phyloP scores from a whole-genome alignment of 2,797 vertebrate genomes.

The Centroberyx gerrardi region DNA sequence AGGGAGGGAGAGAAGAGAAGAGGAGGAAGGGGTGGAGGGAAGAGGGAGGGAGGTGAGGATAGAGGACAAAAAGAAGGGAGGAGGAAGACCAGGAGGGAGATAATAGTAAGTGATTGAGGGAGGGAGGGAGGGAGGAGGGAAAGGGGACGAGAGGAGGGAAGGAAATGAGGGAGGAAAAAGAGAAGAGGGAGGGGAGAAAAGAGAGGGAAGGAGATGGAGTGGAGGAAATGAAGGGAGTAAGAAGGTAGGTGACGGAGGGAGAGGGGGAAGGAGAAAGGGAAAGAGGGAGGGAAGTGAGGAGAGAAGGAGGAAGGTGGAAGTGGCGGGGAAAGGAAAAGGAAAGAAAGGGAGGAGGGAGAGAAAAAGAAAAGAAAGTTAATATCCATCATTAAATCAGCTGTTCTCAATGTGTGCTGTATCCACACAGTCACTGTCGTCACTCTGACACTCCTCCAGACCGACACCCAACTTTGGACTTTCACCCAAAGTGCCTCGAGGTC shows the following conservation, averaged over 20 bases:
- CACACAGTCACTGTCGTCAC: no score
- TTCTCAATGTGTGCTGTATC: no score
- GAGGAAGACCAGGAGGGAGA: neutral
- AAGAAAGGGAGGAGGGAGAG: neutral
- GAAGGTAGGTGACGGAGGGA: no score
- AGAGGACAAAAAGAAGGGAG: neutral
- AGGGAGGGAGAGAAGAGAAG: neutral
- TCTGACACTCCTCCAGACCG: no score
- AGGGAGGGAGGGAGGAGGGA: neutral
- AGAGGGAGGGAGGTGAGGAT: neutral
- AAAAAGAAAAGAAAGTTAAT: no score
- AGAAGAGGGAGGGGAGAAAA: no score
- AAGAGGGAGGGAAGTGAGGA: neutral
- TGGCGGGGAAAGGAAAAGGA: neutral
- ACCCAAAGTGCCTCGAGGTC: no score
- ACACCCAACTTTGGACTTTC: no score
- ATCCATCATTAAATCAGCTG: no score
- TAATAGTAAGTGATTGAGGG: no score
- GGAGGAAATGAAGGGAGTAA: no score
- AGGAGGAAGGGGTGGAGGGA: neutral
- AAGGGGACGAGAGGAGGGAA: neutral
- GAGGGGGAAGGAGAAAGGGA: neutral
- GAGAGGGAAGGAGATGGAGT: neutral
- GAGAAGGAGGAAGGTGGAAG: no score
- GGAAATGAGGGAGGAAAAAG: neutral